phyloP scores from a whole-genome alignment of 2,888 invertebrate species.

The Nephrocerus scutellatus region DNA sequence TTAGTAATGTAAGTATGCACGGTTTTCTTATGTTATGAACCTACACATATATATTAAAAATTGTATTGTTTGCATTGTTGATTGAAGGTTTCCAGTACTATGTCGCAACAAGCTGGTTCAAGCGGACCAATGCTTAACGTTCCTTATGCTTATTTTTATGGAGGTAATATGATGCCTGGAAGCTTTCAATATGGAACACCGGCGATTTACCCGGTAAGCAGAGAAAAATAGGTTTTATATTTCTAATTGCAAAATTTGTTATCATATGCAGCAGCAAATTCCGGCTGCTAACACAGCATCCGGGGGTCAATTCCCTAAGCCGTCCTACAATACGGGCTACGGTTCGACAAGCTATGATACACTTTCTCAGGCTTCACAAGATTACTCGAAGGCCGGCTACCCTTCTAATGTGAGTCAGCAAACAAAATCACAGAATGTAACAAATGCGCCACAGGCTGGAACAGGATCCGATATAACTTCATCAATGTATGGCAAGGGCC shows the following conservation, averaged over 20 bases:
- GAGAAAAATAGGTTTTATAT: conserved; percentile 4
- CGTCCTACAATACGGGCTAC: conserved; percentile 56
- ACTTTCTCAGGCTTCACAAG: conserved; percentile 46
- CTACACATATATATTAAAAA: neutral
- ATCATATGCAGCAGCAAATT: conserved; percentile 53
- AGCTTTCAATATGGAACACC: conserved; percentile 65
- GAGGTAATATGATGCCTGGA: conserved; percentile 61
- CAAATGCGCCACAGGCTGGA: conserved; percentile 49
- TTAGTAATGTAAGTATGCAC: conserved; percentile 43
- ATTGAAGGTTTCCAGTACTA: conserved; percentile 59
- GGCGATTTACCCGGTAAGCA: conserved; percentile 61
- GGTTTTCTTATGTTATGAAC: neutral
- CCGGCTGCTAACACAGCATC: conserved; percentile 67
- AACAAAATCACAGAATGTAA: conserved; percentile 47
- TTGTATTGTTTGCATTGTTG: neutral
- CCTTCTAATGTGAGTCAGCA: conserved; percentile 47
- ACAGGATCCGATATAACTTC: conserved; percentile 67
- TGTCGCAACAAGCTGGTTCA: conserved; percentile 59
- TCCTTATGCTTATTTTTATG: conserved; percentile 57
- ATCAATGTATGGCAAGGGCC: conserved; percentile 81
- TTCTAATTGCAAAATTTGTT: neutral
- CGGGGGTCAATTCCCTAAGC: conserved; percentile 64
- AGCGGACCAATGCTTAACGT: conserved; percentile 48
- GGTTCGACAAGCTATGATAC: conserved; percentile 59
- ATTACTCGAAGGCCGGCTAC: conserved; percentile 47